Evolutionary conservation across 2,888 invertebrate species (phyloP).

Genomic region (Trichacis sp.): DNA sequence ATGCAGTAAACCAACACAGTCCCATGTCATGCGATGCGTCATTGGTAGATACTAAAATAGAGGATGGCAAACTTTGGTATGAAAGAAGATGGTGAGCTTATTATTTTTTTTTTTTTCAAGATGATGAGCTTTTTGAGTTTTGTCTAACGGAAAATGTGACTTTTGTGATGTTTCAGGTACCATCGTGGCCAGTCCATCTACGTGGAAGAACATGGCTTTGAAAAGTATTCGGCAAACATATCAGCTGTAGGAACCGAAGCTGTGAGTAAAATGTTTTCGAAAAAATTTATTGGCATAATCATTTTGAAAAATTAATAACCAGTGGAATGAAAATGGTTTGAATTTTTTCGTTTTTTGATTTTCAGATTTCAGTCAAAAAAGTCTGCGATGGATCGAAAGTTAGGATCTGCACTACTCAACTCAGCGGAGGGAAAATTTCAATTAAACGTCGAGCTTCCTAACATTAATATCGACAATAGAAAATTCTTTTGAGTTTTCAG

Average conservation of each 20-base stretch:
- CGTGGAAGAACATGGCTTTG: conserved; percentile 88
- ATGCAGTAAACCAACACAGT: conserved; percentile 60
- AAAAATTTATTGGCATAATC: no score
- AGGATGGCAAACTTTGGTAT: conserved; percentile 93
- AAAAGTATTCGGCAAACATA: conserved; percentile 89
- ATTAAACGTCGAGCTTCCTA: conserved; percentile 88
- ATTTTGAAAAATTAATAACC: no score
- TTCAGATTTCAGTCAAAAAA: conserved; percentile 92
- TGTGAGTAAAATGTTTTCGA: conserved; percentile 71
- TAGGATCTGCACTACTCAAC: conserved; percentile 84
- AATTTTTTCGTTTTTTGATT: conserved; percentile 46
- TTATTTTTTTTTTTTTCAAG: conserved; percentile 17
- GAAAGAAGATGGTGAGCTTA: conserved; percentile 85
- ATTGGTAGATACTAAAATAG: conserved; percentile 86
- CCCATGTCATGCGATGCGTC: conserved; percentile 68
- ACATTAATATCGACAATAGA: conserved; percentile 36
- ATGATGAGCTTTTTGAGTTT: not conserved
- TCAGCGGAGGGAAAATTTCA: conserved; percentile 89
- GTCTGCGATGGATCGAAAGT: conserved; percentile 82
- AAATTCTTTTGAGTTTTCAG: no score
- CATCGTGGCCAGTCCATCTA: conserved; percentile 94
- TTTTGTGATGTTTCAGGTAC: conserved; percentile 71
- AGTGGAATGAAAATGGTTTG: no score
- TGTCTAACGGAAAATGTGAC: no score
- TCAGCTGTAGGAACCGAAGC: conserved; percentile 92